These are phyloP conservation scores for Baryphthengus martii DNA, from an alignment of 2,113 vertebrate genomes.

Conservation along the genomic window DNA sequence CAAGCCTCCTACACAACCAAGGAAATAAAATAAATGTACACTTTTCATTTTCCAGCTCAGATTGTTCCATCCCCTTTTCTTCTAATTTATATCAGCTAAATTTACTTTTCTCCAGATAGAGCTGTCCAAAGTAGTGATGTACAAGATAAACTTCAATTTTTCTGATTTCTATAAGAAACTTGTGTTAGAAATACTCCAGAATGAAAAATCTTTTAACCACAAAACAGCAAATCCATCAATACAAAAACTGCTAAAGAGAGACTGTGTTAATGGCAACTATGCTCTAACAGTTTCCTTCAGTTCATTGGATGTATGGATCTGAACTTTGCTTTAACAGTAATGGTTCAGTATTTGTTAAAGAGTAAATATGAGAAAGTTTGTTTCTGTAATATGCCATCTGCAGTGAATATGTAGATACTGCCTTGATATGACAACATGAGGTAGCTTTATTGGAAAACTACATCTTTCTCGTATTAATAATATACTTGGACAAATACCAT, in stretches of 20 bases:
- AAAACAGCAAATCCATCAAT: not conserved
- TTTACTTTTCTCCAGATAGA: not conserved
- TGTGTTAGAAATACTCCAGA: not conserved
- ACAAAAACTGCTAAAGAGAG: not conserved
- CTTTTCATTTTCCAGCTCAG: not conserved
- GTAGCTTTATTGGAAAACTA: conserved; percentile 25
- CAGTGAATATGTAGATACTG: not conserved
- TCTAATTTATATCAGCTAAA: not conserved
- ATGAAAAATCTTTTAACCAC: not conserved
- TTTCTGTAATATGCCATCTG: not conserved
- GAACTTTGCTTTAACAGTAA: conserved; percentile 8
- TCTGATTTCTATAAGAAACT: not conserved
- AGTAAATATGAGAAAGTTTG: not conserved
- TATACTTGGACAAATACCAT: not conserved
- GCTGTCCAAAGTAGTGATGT: not conserved
- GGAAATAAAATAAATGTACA: conserved; percentile 41
- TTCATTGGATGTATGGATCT: not conserved
- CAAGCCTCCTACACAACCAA: conserved; percentile 26
- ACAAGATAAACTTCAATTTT: not conserved
- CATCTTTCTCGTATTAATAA: not conserved
- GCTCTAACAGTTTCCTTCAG: not conserved
- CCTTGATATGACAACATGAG: not conserved
- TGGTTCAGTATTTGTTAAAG: not conserved
- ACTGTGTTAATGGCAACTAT: not conserved
- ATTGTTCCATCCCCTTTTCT: not conserved